Base-by-base conservation (phyloP, 2,113 vertebrate species). In the Nannobrachium achirus region DNA sequence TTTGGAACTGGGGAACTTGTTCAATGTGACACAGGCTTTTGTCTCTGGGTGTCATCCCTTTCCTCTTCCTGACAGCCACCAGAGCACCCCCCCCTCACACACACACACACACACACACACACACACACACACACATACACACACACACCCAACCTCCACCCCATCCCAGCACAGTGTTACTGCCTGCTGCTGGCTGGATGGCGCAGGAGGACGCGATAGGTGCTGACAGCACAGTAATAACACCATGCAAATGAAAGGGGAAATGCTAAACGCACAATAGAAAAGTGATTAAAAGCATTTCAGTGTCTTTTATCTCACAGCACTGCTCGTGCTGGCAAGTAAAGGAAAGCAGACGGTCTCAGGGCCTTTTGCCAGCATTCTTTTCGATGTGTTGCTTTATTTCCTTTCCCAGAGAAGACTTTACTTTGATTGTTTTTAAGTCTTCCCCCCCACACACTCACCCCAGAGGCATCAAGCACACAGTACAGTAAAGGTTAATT, bases 151-250 rank as follows among this genome's bases (percentile, higher is more conserved):
- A 6, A 20, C 40, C 39, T 25, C 15, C 2, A 10, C 18, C 57
- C 44, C 33, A 61, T 57, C 46, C 58, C 50, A 33, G 0, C 41
- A 62, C 48, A 58, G 66, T 64, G 40, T 72, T 71, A 39, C 73
- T 25, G 67, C 66, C 53, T 10, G 18, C 40, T 50, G 56, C 71
- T 61, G 76, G 58, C 53, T 58, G 52, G 71, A 56, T 52, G 63
- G 56, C 60, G 66, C 45, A 20, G 62, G 73, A 60, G 77, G 75
- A 78, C 70, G 55, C 52, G 82, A 90, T 92, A 73, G 65, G 83
- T 81, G 71, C 83, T 89, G 92, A 90, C 91, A 91, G 81, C 66
- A 19, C 66, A 15, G 87, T 88, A 91, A 88, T 90, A 89, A 89
- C 67, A n/a, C 83, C 74, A 76, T 89, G 89, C 87, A 90, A 89